Evolutionary conservation across 2,113 vertebrate species (phyloP), one percentile per base, ranked within the genome.

Genomic region (Anolis carolinensis): DNA sequence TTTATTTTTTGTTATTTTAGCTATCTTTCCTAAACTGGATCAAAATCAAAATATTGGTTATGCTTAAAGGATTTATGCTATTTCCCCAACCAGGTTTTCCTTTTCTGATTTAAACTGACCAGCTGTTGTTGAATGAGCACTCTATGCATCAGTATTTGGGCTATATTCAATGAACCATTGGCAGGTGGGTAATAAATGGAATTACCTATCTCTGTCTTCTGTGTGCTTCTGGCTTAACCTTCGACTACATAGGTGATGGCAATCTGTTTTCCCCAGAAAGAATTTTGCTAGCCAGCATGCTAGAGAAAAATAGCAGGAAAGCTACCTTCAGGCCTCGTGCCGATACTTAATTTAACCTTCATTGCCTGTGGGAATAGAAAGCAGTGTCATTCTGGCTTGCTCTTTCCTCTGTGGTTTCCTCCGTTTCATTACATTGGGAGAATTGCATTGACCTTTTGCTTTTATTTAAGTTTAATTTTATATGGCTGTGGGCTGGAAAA

Each of bases 381-480:
- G 27, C 44, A 32, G 82, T 72, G 27, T 71, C 70, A 84, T 25
- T 0, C 0, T 74, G 8, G 82, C 1, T 10, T 86, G 3, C 0
- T 13, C 87, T 91, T 34, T 25, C 11, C 48, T 88, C 85, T 30
- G 80, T 55, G 4, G 71, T 5, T 91, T 91, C 81, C 87, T 3
- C 7, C 63, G 78, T 86, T 86, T 85, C 52, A 78, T 62, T 91
- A 55, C 76, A 0, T 86, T 88, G 86, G 70, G 44, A 84, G 82
- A 88, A 78, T 90, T 83, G 79, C 73, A 89, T 85, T 62, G 84
- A 85, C 84, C 18, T 1, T 90, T 90, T 90, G 30, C 0, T 85
- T 92, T 87, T 67, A 4, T n/a, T 83, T 89, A 32, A 90, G 70
- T 89, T 92, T 90, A 74, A 74, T 90, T 91, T 92, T 79, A 82